phyloP scores from a whole-genome alignment of 2,113 vertebrate genomes.

The Plotosus lineatus region DNA sequence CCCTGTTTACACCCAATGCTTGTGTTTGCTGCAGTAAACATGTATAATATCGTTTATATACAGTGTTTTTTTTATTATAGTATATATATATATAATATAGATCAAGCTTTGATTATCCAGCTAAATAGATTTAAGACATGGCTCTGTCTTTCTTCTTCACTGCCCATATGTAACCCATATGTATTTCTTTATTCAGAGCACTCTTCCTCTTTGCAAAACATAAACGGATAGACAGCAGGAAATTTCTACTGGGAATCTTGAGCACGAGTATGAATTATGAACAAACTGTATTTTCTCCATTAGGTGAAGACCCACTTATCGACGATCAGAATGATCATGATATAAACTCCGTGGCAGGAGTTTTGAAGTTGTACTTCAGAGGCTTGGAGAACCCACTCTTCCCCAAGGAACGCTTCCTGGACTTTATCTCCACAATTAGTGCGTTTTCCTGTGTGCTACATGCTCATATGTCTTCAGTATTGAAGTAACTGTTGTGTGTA shows the following conservation, averaged over 20 bases:
- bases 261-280: background rate
- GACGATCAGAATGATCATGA: conserved; percentile 93
- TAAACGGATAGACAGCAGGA: background rate
- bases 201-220: background rate
- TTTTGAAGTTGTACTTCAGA: conserved; percentile 97
- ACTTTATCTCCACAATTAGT: conserved; percentile 97
- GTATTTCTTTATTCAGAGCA: background rate
- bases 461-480: background rate
- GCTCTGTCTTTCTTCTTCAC: background rate
- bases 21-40: background rate
- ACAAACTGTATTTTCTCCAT: background rate
- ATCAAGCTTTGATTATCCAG: background rate
- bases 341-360: conserved; percentile 96
- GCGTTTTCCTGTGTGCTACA: conserved; percentile 62
- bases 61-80: too few species aligned
- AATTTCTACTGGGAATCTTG: background rate
- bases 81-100: too few species aligned
- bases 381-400: conserved; percentile 96
- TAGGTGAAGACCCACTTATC: conserved; percentile 94
- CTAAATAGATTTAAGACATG: conserved; percentile 18
- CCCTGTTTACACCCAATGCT: background rate
- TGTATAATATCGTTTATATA: background rate
- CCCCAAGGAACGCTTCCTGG: conserved; percentile 95
- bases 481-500: background rate
- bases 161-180: background rate